Base-by-base conservation (phyloP, 2,888 invertebrate species). In the Chymomyza procnemis region DNA sequence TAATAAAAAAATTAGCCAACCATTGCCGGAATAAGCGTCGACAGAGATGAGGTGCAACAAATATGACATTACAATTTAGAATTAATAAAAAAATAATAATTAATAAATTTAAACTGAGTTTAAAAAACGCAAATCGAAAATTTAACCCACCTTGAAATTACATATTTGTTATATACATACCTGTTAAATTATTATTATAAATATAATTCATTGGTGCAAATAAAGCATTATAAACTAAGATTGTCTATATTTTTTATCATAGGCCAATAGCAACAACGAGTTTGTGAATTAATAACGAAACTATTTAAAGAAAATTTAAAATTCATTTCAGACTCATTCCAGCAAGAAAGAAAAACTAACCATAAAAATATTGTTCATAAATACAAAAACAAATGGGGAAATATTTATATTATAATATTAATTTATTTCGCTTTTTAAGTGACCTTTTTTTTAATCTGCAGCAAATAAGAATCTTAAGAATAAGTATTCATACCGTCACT, bases 61-160 rank as follows among this genome's bases (percentile, higher is more conserved):
- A 67, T 55, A 26, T 64, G 54, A 78, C 61, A 70, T 76, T 75
- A 61, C 61, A 46, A 67, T 65, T 66, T 73, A 83, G 69, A 69
- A 68, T 71, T 71, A 69, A 80, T 71, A 63, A 62, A 63, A 65
- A 70, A 66, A 22, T 75, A 69, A 73, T 67, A 77, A 74, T 82
- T 77, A 67, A 76, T 70, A 70, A 75, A 76, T 57, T 71, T 75
- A 80, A 82, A 85, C 79, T 83, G 86, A 82, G 86, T 85, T 82
- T 80, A 74, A 80, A 80, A 81, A 83, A 85, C 84, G 74, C 82
- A 88, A 87, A 89, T 84, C 83, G 88, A 88, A 88, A 87, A 88
- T 82, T 88, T 88, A 88, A 84, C 88, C 89, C 89, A 88, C 88
- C 88, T 88, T 88, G 83, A 88, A 85, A 89, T 88, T 89, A 88